A percentile compares a stretch with the other conserved stretches of the same genome.
Conservation (phyloP, 2,113 vertebrate species). For the Podocnemis expansa region DNA sequence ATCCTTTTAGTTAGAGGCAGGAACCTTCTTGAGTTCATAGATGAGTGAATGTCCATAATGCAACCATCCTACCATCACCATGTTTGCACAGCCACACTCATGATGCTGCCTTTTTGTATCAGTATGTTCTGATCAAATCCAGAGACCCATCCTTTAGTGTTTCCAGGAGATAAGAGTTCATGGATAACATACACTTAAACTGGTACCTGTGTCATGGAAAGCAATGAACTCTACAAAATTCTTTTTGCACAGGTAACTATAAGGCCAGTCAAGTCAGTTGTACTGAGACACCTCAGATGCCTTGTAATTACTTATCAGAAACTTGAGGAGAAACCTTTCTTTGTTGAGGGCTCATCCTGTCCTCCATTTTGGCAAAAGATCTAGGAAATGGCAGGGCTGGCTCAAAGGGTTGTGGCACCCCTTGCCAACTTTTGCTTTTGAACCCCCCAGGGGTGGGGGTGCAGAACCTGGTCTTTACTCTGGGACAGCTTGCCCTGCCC, state of each 20-base stretch:
- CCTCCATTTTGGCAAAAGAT: neutral
- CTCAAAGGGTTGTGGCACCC: no score
- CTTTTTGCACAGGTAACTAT: neutral
- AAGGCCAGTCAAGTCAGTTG: neutral
- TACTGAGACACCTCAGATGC: neutral
- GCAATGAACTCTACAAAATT: neutral
- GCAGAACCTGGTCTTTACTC: no score
- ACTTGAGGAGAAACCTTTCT: neutral
- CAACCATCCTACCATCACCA: neutral
- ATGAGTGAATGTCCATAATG: neutral
- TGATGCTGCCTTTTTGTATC: neutral
- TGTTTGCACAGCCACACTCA: neutral
- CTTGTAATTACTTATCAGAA: neutral
- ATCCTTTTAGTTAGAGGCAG: neutral
- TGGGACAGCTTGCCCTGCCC: no score
- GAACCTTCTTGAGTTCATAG: neutral
- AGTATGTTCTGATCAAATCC: neutral
- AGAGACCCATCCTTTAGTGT: neutral
- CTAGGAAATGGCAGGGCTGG: neutral
- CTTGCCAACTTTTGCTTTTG: no score
- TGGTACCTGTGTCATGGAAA: neutral
- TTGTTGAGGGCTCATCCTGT: neutral
- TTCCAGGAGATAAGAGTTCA: neutral
- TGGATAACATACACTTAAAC: rapidly evolving
- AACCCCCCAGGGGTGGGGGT: no score